These are phyloP conservation scores for Gobio occitaniae DNA, from an alignment of 2,797 vertebrate genomes.

Conservation along the genomic window DNA sequence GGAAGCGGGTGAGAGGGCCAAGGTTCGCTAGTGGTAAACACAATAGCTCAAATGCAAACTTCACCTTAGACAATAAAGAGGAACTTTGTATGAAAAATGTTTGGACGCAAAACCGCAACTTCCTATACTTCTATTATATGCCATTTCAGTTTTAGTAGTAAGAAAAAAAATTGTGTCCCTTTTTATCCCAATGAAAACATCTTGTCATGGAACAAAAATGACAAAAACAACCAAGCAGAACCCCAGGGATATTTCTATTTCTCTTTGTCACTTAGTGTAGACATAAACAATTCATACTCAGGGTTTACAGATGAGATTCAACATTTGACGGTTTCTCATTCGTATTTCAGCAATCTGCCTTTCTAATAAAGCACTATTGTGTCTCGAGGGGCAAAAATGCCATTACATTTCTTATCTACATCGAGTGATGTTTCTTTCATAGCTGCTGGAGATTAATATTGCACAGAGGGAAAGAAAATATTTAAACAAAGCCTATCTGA, in stretches of 20 bases:
- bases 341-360: not conserved
- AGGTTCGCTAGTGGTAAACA: conserved; percentile 8
- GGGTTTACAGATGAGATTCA: conserved; percentile 9
- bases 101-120: conserved; percentile 57
- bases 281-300: conserved; percentile 35
- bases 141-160: conserved; percentile 32
- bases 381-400: conserved; percentile 15
- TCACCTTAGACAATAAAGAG: not conserved
- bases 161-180: conserved; percentile 41
- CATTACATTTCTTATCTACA: conserved; percentile 27
- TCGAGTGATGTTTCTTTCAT: conserved; percentile 22
- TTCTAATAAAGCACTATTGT: not conserved
- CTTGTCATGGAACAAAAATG: conserved; percentile 62
- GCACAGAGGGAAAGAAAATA: conserved; percentile 23
- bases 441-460: not conserved
- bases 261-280: conserved; percentile 54
- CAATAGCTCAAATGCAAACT: conserved; percentile 36
- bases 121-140: conserved; percentile 26
- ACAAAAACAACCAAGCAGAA: conserved; percentile 57
- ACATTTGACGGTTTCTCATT: conserved; percentile 12
- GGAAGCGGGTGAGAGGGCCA: too few species aligned
- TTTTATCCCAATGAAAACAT: conserved; percentile 28
- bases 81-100: conserved; percentile 17
- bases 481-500: conserved; percentile 21
- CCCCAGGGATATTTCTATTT: conserved; percentile 46